These are phyloP conservation scores for Eulemur albifrons DNA, from an alignment of 2,797 vertebrate genomes.

Conservation along the genomic window DNA sequence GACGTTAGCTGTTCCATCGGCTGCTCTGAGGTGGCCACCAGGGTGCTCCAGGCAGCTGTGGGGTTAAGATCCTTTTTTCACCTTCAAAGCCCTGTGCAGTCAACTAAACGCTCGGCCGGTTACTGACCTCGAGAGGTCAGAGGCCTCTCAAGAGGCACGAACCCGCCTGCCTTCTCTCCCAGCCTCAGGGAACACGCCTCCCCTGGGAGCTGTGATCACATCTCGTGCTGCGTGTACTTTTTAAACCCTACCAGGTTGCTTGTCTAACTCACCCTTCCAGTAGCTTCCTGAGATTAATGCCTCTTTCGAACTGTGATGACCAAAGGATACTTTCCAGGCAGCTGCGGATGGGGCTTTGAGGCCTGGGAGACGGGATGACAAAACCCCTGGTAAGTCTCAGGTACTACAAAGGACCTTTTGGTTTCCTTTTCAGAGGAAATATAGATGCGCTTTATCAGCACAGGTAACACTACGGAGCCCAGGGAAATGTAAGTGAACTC, in stretches of 20 bases:
- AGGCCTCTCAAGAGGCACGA: too few relatives aligned
- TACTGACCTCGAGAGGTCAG: rapidly evolving
- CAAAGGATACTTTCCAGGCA: not conserved
- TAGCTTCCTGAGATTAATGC: not conserved
- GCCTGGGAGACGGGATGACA: not conserved
- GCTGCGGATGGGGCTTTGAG: not conserved
- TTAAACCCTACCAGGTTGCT: not conserved
- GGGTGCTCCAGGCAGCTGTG: too few relatives aligned
- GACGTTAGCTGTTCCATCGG: not conserved
- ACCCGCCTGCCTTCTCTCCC: too few relatives aligned
- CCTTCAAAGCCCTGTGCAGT: not conserved
- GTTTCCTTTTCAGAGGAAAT: not conserved
- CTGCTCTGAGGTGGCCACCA: too few relatives aligned
- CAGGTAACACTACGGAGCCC: not conserved
- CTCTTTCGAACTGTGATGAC: not conserved
- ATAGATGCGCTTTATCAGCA: not conserved
- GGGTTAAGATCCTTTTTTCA: not conserved
- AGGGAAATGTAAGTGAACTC: too few relatives aligned
- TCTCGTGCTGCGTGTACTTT: not conserved
- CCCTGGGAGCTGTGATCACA: not conserved
- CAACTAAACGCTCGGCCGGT: not conserved
- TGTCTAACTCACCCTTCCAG: not conserved
- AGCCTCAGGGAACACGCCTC: too few relatives aligned
- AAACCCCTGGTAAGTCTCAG: not conserved
- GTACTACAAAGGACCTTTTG: not conserved